These are phyloP conservation scores for Anser cygnoides DNA, from an alignment of 2,113 vertebrate species.

Conservation along the genomic window DNA sequence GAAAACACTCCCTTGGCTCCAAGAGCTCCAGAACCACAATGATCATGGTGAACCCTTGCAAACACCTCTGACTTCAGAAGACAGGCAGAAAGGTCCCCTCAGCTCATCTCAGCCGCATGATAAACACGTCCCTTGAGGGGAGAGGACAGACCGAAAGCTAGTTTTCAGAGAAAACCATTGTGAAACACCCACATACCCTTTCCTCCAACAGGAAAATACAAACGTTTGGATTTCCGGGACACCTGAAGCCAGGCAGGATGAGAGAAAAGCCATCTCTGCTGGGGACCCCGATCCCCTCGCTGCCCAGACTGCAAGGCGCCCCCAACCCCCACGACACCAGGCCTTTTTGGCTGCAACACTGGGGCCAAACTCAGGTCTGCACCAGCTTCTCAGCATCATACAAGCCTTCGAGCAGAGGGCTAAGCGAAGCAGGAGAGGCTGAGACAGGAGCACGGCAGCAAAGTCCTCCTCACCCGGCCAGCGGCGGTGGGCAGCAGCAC, in stretches of 20 bases:
- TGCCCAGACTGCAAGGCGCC: accelerated
- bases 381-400: background rate
- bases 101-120: background rate
- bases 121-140: accelerated
- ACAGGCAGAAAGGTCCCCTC: background rate
- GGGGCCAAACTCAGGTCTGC: background rate
- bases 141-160: background rate
- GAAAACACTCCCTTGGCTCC: background rate
- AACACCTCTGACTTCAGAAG: background rate
- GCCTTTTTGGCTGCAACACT: background rate
- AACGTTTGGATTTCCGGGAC: accelerated
- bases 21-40: background rate
- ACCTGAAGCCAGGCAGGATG: background rate
- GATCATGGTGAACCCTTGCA: background rate
- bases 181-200: background rate
- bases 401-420: background rate
- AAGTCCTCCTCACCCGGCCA: background rate
- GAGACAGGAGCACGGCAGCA: background rate
- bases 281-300: accelerated
- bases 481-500: background rate
- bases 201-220: background rate
- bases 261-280: background rate
- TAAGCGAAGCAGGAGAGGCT: background rate
- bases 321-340: no score
- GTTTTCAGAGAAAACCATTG: background rate